Evolutionary conservation across 2,113 vertebrate species (phyloP).

Genomic region (Microcebus lehilahytsara): DNA sequence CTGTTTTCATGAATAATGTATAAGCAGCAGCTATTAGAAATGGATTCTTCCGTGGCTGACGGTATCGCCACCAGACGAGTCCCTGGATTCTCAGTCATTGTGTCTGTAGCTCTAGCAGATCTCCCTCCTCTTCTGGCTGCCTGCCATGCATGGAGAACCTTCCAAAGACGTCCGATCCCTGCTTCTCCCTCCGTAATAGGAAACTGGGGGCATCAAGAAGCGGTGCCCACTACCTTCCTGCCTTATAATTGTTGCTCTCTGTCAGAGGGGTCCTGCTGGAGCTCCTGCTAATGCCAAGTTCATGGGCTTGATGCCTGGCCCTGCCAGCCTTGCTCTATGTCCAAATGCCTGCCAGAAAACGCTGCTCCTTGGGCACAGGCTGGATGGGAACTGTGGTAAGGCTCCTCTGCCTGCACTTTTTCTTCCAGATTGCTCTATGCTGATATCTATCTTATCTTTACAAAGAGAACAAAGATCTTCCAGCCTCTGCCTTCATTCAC

Average conservation of each 20-base stretch:
- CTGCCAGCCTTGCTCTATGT: background rate
- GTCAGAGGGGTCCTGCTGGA: background rate
- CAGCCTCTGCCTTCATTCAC: background rate
- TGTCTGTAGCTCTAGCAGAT: background rate
- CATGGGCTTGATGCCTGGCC: background rate
- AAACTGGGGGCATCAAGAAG: background rate
- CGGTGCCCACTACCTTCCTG: background rate
- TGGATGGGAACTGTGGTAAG: background rate
- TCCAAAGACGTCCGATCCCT: background rate
- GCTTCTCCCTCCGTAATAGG: background rate
- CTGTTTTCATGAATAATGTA: slow-evolving; percentile 78
- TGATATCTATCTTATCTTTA: background rate
- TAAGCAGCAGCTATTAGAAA: slow-evolving; percentile 66
- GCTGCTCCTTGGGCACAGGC: background rate
- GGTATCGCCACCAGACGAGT: slow-evolving; percentile 46
- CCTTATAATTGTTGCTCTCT: background rate
- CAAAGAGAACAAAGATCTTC: background rate
- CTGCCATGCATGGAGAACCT: background rate
- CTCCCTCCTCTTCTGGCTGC: background rate
- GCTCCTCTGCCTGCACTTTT: background rate
- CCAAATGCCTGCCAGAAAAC: background rate
- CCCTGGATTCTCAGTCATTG: slow-evolving; percentile 46
- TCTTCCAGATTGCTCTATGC: background rate
- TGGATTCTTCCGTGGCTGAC: slow-evolving; percentile 61
- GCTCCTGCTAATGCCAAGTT: background rate